A percentile compares a stretch with the other conserved stretches of the same genome.
Evolutionary conservation across 2,797 vertebrate species (phyloP).

Genomic region (Propithecus deckenii): DNA sequence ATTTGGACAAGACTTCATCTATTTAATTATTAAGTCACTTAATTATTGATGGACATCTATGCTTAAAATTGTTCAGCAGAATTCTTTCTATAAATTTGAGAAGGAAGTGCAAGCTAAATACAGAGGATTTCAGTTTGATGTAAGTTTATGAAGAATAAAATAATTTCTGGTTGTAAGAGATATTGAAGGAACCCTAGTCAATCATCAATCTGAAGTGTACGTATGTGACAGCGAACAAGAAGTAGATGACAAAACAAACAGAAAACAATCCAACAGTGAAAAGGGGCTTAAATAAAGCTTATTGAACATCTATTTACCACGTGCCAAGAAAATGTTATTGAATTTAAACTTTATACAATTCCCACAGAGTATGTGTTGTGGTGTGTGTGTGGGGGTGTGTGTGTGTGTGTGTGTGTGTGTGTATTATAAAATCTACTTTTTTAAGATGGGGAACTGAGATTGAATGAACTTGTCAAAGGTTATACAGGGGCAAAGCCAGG

Average conservation of each 20-base stretch:
- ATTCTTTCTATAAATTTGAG: neutral
- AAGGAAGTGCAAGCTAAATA: neutral
- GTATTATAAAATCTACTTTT: neutral
- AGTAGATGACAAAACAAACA: neutral
- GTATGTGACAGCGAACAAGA: neutral
- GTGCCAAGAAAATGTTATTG: neutral
- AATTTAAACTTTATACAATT: neutral
- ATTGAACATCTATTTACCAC: neutral
- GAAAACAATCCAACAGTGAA: neutral
- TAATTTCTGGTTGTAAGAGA: neutral
- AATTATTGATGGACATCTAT: neutral
- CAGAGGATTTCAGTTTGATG: neutral
- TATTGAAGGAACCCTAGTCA: neutral
- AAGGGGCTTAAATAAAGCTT: neutral
- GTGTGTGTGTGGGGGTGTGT: neutral
- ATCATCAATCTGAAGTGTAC: neutral
- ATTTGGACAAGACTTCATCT: conserved; percentile 12
- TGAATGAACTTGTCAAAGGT: neutral
- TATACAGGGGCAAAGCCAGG: neutral
- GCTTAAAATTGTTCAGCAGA: conserved; percentile 17
- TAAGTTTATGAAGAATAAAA: neutral
- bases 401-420: neutral
- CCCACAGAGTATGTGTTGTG: neutral
- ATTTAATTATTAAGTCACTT: conserved; percentile 48
- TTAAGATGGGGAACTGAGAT: neutral